Base-by-base conservation (phyloP, 2,888 invertebrate species). In the Tholera decimalis region DNA sequence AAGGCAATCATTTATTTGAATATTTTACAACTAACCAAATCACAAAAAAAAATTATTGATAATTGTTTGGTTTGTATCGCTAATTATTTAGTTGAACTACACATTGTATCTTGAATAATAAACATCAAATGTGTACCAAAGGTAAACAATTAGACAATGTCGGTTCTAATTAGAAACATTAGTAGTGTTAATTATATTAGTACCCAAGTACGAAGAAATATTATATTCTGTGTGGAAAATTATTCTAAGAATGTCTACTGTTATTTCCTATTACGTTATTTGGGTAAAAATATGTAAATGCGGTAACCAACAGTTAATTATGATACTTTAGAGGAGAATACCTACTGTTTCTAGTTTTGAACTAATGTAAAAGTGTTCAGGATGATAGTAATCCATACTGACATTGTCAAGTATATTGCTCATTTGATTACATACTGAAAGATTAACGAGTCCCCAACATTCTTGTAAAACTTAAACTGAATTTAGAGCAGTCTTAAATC, bases 401-500 rank as follows among this genome's bases (percentile, higher is more conserved):
- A 18, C 20, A 22, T 28, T 43, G 26, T 57, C 9, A 28, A 69
- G 30, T 20, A 20, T 11, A 47, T 15, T 28, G 26, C 33, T 50
- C 41, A 68, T 33, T 9, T 26, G 33, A 61, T 54, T 22, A 35
- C 28, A 3, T 26, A 28, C 20, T 43, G 18, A 39, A 56, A 67
- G 49, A 47, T 26, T 44, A 49, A 72, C 35, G 43, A 66, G 41
- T 46, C 22, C 22, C 11, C 24, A 24, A 47, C 35, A 35, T 61
- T 51, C 35, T 58, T 55, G 50, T 11, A 46, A 44, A 69, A 70
- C 61, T 61, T 66, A 54, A 56, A 58, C 55, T 63, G 49, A 62
- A 77, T 62, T 71, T 43, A 47, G 41, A 77, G 64, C 66, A 57
- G 59, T 57, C 66, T 79, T 67, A 79, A 80, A 72, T 55, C 81